Percentiles rank a stretch among this genome's conserved stretches.
Evolutionary conservation across 2,797 vertebrate genomes (phyloP).

Genomic region (Sebastes melanostomus): DNA sequence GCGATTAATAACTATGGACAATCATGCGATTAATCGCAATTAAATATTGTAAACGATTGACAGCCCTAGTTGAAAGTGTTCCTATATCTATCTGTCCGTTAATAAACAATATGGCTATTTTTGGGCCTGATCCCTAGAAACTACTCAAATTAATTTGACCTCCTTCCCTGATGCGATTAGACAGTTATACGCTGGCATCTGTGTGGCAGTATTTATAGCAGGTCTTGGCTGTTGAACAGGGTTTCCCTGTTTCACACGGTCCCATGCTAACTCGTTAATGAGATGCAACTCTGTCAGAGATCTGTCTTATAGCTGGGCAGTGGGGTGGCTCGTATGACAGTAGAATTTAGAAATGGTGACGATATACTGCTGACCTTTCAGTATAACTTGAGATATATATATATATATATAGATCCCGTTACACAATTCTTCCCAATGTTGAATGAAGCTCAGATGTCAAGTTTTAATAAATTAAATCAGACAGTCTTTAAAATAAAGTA

Average conservation of each 20-base stretch:
- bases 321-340: not conserved
- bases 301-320: not conserved
- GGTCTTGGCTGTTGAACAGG: slow-evolving; percentile 21
- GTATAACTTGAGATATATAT: not conserved
- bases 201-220: slow-evolving; percentile 54
- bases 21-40: too few relatives aligned
- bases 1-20: too few relatives aligned
- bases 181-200: slow-evolving; percentile 22
- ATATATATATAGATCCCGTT: not conserved
- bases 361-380: not conserved
- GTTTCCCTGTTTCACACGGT: slow-evolving; percentile 40
- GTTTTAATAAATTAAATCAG: not conserved
- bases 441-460: not conserved
- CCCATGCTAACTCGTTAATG: slow-evolving; percentile 47
- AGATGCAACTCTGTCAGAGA: slow-evolving; percentile 19
- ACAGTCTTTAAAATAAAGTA: not conserved
- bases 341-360: not conserved
- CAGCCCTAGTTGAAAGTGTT: not conserved
- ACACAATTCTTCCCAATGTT: not conserved
- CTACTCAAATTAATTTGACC: slow-evolving; percentile 41
- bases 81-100: not conserved
- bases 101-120: slow-evolving; percentile 1
- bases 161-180: slow-evolving; percentile 43
- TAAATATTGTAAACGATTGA: too few relatives aligned
- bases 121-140: slow-evolving; percentile 1